phyloP scores from a whole-genome alignment of 2,888 invertebrate species.

The Andrena bicolor region DNA sequence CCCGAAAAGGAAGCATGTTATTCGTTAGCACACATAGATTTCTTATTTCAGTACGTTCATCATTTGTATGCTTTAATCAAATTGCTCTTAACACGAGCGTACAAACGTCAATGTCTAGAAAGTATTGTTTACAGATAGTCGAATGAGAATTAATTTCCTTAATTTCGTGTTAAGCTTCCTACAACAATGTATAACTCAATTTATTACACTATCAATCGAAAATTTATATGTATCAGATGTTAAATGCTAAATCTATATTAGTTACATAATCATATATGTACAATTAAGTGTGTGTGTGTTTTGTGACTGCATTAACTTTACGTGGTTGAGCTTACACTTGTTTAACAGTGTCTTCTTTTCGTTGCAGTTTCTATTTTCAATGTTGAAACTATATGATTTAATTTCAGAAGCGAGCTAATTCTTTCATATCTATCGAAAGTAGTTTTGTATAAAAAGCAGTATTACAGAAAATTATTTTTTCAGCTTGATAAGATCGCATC shows the following conservation, averaged over 20 bases:
- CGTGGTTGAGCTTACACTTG: slow-evolving; percentile 5
- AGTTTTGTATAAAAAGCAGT: slow-evolving; percentile 10
- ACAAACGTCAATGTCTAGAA: neutral
- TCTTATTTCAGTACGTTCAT: slow-evolving; percentile 20
- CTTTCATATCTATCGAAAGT: neutral
- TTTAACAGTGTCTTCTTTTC: slow-evolving; percentile 11
- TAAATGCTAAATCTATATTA: slow-evolving; percentile 1
- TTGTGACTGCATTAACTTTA: slow-evolving; percentile 23
- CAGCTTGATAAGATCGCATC: slow-evolving; percentile 80
- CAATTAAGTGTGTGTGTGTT: slow-evolving; percentile 16
- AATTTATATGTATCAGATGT: slow-evolving; percentile 12
- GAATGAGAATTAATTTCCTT: slow-evolving; percentile 5
- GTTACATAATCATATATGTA: neutral
- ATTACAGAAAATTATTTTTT: slow-evolving; percentile 57
- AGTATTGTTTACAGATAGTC: slow-evolving; percentile 11
- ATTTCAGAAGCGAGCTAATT: slow-evolving; percentile 12
- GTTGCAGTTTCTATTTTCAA: slow-evolving; percentile 35
- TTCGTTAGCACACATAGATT: slow-evolving; percentile 15
- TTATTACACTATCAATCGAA: neutral
- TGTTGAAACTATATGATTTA: slow-evolving; percentile 21
- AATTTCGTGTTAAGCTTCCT: neutral
- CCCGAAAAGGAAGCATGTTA: slow-evolving; percentile 37
- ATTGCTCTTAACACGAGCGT: slow-evolving; percentile 24
- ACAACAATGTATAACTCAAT: neutral
- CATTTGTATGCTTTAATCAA: slow-evolving; percentile 12